Conservation (phyloP, 2,113 vertebrate genomes). For the Odocoileus hemionus region DNA sequence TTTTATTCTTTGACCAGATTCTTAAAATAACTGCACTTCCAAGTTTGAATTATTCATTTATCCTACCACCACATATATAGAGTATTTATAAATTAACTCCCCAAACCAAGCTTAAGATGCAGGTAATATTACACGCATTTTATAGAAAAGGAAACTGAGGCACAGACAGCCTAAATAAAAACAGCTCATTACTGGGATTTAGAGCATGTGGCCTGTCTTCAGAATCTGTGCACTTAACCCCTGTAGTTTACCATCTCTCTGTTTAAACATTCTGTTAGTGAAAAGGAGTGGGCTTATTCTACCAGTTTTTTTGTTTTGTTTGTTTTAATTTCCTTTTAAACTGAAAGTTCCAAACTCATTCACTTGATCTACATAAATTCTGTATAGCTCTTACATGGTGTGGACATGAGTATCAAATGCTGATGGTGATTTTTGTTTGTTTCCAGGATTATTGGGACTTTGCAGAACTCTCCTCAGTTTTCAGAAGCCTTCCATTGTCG, state of each 20-base stretch:
- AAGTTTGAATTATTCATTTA: not conserved
- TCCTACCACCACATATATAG: not conserved
- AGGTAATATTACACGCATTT: not conserved
- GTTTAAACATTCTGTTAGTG: not conserved
- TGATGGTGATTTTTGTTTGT: not conserved
- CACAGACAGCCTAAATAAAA: not conserved
- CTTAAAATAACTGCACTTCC: not conserved
- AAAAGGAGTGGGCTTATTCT: not conserved
- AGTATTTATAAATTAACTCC: not conserved
- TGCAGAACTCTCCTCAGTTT: slow-evolving; percentile 95
- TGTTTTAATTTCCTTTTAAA: not conserved
- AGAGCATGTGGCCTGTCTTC: not conserved
- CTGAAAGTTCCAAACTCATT: not conserved
- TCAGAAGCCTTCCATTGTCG: slow-evolving; percentile 91
- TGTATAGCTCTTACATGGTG: not conserved
- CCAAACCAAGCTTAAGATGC: not conserved
- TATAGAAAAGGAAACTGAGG: not conserved
- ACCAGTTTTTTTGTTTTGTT: not conserved
- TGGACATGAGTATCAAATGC: not conserved
- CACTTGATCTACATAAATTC: not conserved
- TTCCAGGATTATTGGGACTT: slow-evolving; percentile 91
- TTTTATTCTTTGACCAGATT: not conserved
- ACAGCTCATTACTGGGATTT: not conserved
- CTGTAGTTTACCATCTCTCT: not conserved
- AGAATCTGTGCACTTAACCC: not conserved